Base-by-base conservation (phyloP, 1,140 invertebrate genomes). In the Trinorchestia longiramus region DNA sequence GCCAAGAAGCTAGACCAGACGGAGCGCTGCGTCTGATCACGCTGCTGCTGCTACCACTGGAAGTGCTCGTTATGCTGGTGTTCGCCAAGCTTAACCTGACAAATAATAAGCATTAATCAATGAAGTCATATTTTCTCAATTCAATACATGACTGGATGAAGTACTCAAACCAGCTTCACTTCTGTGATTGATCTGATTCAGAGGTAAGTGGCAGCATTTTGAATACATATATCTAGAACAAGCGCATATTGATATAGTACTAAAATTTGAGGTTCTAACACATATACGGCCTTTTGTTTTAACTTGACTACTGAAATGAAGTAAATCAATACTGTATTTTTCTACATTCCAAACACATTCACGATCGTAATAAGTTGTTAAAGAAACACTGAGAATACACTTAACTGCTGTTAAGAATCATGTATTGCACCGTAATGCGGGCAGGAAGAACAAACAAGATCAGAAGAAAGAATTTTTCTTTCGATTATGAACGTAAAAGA, bases 1-100 rank as follows among this genome's bases (percentile, higher is more conserved):
- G 57, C 96, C 96, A 97, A 42, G 96, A 96, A 43, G 95, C 96
- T 36, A 97, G 95, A 41, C 96, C 96, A 15, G 95, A 95, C n/a
- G 96, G 96, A 41, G 96, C 87, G 11, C 96, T 95, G 28, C 77
- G 42, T 57, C 57, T 44, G 17, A 62, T 43, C 36, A 92, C 41
- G 62, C 77, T 95, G 53, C 43, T 47, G 90, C 23, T 92, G 92
- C 92, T 94, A 11, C 40, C 41, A 44, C 92, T 94, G 0, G 92
- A 94, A 11, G 36, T 19, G 92, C 92, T 94, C 95, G 96, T 95
- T 62, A 47, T 96, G 94, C 77, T 95, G 6, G 53, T 95, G 91
- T 95, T 87, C 42, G 87, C 62, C 95, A 57, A 36, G 40, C 62
- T 95, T 8, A 57, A 36, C n/a, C 47, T 95, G 87, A 77, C 8